Evolutionary conservation across 2,888 invertebrate species (phyloP).

Genomic region (Dione juno): DNA sequence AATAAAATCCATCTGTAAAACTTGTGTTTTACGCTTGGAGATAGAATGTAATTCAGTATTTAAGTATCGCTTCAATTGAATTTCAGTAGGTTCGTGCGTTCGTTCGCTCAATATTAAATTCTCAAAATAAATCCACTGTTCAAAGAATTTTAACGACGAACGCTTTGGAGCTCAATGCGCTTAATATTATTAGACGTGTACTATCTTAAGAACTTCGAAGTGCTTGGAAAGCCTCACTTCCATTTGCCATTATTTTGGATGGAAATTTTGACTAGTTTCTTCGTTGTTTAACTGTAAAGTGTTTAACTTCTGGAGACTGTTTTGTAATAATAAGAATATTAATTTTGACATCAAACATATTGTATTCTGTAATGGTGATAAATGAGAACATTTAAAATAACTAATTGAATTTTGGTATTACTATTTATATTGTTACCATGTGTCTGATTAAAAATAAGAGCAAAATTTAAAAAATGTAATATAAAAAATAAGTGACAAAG

Average conservation of each 20-base stretch:
- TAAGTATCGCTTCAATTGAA: conserved; percentile 11
- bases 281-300: not conserved
- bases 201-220: conserved; percentile 24
- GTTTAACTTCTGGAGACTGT: not conserved
- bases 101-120: conserved; percentile 36
- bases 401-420: no score
- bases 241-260: not conserved
- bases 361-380: no score
- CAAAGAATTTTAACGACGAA: conserved; percentile 33
- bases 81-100: conserved; percentile 30
- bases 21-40: not conserved
- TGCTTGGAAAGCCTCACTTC: not conserved
- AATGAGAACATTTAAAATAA: no score
- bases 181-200: conserved; percentile 33
- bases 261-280: not conserved
- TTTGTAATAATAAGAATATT: not conserved
- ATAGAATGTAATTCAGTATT: conserved; percentile 3
- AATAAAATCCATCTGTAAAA: conserved; percentile 3
- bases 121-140: conserved; percentile 37
- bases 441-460: no score
- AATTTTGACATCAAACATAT: not conserved
- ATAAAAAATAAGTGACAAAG: no score
- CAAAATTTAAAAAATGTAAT: no score
- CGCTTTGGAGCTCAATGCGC: conserved; percentile 30
- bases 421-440: no score